These are phyloP conservation scores for Leptura quadrifasciata DNA, from an alignment of 2,888 invertebrate genomes.

Conservation along the genomic window DNA sequence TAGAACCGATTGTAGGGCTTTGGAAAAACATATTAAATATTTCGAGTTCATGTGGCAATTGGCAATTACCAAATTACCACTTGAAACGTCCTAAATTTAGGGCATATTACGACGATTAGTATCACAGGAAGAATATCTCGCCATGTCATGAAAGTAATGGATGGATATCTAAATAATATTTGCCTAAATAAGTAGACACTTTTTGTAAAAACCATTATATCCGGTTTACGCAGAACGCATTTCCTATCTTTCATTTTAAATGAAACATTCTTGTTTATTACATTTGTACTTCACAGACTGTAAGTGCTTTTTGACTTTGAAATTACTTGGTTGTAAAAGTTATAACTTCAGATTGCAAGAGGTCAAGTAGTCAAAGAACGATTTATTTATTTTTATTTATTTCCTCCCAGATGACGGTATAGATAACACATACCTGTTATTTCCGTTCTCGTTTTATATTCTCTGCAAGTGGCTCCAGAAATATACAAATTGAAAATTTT, in stretches of 20 bases:
- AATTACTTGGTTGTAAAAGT: constrained; percentile 2
- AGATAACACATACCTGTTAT: neutral
- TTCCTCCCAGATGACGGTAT: neutral
- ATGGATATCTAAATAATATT: too few relatives aligned
- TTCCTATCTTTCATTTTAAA: constrained; percentile 3
- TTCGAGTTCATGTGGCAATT: too few relatives aligned
- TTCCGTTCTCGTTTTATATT: neutral
- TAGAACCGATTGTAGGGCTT: too few relatives aligned
- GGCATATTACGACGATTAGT: too few relatives aligned
- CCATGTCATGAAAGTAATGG: too few relatives aligned
- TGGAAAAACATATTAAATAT: too few relatives aligned
- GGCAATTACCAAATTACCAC: too few relatives aligned
- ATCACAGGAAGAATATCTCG: too few relatives aligned
- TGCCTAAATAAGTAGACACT: neutral
- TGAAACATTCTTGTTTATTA: neutral
- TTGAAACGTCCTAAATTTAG: too few relatives aligned
- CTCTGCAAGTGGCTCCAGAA: neutral
- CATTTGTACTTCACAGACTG: neutral
- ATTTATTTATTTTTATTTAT: too few relatives aligned
- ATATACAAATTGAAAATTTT: neutral
- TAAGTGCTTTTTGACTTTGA: neutral
- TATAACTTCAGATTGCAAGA: neutral
- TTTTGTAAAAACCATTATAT: neutral
- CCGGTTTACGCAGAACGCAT: neutral
- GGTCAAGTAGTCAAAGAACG: constrained; percentile 4